Percentiles rank a stretch among this genome's conserved stretches.
phyloP scores from a whole-genome alignment of 2,113 vertebrate species.

The Gnathonemus echidnorhynchus region DNA sequence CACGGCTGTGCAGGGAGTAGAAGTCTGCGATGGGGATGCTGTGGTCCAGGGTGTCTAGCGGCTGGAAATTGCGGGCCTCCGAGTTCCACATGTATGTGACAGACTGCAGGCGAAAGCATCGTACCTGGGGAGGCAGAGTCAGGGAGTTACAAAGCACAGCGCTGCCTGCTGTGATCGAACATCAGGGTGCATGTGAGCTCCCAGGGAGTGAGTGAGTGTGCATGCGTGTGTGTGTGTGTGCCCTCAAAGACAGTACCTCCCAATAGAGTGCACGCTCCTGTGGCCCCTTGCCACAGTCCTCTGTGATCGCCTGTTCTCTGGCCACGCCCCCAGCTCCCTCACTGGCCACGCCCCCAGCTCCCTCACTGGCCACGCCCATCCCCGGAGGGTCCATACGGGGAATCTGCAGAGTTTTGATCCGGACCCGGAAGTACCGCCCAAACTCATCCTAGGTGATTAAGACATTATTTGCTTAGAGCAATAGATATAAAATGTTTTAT shows the following conservation, averaged over 20 bases:
- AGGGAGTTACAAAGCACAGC: neutral
- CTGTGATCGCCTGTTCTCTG: neutral
- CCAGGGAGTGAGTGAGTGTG: neutral
- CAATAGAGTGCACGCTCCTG: neutral
- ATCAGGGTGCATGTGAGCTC: neutral
- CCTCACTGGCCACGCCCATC: neutral
- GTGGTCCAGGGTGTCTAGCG: constrained; percentile 25
- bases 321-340: neutral
- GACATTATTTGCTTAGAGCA: no score
- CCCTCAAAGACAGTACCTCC: neutral
- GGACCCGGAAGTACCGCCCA: constrained; percentile 3
- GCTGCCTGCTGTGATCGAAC: neutral
- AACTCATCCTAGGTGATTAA: constrained; percentile 17
- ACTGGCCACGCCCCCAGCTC: no score
- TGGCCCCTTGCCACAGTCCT: neutral
- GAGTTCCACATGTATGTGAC: constrained; percentile 30
- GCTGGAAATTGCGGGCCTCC: constrained; percentile 14
- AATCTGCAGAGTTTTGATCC: neutral
- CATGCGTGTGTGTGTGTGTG: no score
- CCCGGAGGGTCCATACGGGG: neutral
- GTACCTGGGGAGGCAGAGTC: constrained; percentile 5
- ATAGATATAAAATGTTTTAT: neutral
- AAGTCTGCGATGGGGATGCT: constrained; percentile 14
- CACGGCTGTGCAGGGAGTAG: constrained; percentile 8
- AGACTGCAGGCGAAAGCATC: constrained; percentile 31